Evolutionary conservation across 2,113 vertebrate genomes (phyloP).

Genomic region (Tursiops truncatus): DNA sequence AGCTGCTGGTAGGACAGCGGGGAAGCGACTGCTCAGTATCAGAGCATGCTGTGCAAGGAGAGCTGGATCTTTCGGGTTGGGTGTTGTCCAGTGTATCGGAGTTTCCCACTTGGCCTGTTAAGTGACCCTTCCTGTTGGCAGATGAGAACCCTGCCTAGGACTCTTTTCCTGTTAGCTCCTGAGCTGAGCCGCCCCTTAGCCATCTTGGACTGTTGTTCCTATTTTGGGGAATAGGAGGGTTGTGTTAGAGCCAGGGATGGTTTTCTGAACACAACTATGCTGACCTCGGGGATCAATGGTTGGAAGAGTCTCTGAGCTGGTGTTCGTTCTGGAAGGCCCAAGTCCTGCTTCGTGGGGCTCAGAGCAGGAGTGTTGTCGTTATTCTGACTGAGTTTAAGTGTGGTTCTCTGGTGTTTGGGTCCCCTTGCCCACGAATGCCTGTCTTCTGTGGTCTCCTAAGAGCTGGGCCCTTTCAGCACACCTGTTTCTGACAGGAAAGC

Average conservation of each 20-base stretch:
- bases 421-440: not conserved
- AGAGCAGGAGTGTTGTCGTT: not conserved
- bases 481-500: not conserved
- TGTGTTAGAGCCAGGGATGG: not conserved
- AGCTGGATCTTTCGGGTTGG: not conserved
- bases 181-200: not conserved
- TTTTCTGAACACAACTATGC: not conserved
- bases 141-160: not conserved
- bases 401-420: not conserved
- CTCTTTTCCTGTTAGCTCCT: not conserved
- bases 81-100: not conserved
- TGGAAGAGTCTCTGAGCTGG: not conserved
- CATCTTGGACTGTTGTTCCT: not conserved
- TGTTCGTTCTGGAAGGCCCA: not conserved
- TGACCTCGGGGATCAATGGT: not conserved
- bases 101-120: not conserved
- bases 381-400: not conserved
- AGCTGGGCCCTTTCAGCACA: not conserved
- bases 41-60: not conserved
- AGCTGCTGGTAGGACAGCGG: not conserved
- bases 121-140: not conserved
- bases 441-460: not conserved
- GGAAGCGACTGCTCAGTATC: not conserved
- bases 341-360: not conserved
- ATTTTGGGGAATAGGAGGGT: not conserved